Conservation (phyloP, 2,113 vertebrate genomes). For the Epinephelus fuscoguttatus region DNA sequence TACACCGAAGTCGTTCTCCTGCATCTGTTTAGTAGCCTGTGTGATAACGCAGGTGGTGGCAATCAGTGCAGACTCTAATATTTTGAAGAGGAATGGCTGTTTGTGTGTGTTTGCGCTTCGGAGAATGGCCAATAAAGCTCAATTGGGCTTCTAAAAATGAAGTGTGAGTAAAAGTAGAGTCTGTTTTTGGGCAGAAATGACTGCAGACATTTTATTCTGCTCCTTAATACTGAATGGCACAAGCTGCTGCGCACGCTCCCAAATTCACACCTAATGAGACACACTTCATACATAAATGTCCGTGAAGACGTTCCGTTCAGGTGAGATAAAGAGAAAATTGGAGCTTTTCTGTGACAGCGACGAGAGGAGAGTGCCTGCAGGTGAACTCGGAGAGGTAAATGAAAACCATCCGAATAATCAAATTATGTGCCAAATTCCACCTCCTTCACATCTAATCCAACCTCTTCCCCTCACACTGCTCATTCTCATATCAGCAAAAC, state of each 20-base stretch:
- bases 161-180: constrained; percentile 51
- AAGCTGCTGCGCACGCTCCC: neutral
- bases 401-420: constrained; percentile 24
- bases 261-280: neutral
- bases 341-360: constrained; percentile 10
- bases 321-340: constrained; percentile 9
- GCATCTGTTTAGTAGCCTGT: constrained; percentile 69
- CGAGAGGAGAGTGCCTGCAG: neutral
- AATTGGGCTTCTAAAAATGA: constrained; percentile 67
- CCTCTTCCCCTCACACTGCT: constrained; percentile 11
- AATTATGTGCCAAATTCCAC: neutral
- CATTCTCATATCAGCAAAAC: constrained; percentile 61
- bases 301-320: constrained; percentile 17
- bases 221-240: constrained; percentile 19
- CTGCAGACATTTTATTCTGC: constrained; percentile 23
- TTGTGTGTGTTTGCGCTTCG: constrained; percentile 37
- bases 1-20: constrained; percentile 44
- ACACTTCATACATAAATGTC: neutral
- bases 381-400: constrained; percentile 7
- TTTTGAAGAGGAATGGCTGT: constrained; percentile 59
- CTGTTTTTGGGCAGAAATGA: constrained; percentile 37
- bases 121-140: constrained; percentile 68
- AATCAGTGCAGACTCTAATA: constrained; percentile 62
- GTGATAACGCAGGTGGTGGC: constrained; percentile 68
- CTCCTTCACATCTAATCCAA: neutral